Evolutionary conservation across 2,888 invertebrate genomes (phyloP).

Genomic region (Phengaris arion): DNA sequence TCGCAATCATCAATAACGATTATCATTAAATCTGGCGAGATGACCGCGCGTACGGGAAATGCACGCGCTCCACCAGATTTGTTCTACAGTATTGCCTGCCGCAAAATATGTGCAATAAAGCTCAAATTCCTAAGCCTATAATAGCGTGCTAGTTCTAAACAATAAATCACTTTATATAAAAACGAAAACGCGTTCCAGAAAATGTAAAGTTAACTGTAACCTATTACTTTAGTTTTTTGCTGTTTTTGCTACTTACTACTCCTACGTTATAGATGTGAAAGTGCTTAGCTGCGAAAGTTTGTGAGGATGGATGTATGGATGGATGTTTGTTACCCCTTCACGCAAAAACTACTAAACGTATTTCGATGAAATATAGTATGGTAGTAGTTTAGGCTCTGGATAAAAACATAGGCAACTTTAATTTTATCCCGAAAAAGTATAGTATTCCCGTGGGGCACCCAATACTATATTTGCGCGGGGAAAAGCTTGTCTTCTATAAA

Average conservation of each 20-base stretch:
- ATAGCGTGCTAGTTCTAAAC: slow-evolving; percentile 8
- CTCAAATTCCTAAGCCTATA: slow-evolving; percentile 17
- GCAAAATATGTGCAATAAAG: slow-evolving; percentile 9
- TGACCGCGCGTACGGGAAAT: slow-evolving; percentile 56
- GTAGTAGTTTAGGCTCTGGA: too few relatives aligned
- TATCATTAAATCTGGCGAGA: slow-evolving; percentile 66
- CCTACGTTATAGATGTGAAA: neutral
- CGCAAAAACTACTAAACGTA: too few relatives aligned
- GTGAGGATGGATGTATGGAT: too few relatives aligned
- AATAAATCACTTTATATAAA: neutral
- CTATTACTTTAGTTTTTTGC: slow-evolving; percentile 6
- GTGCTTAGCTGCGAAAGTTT: too few relatives aligned
- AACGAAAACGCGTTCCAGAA: neutral
- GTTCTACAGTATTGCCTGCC: slow-evolving; percentile 28
- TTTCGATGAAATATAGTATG: too few relatives aligned
- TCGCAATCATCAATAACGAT: slow-evolving; percentile 75
- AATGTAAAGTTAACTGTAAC: neutral
- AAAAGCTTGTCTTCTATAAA: too few relatives aligned
- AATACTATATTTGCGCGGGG: too few relatives aligned
- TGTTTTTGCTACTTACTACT: neutral
- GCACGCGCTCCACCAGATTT: slow-evolving; percentile 43
- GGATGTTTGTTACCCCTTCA: too few relatives aligned
- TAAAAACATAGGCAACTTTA: too few relatives aligned
- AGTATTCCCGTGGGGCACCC: too few relatives aligned
- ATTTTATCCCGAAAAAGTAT: too few relatives aligned